Conservation (phyloP, 1,140 invertebrate genomes). For the Drosophila leontia region DNA sequence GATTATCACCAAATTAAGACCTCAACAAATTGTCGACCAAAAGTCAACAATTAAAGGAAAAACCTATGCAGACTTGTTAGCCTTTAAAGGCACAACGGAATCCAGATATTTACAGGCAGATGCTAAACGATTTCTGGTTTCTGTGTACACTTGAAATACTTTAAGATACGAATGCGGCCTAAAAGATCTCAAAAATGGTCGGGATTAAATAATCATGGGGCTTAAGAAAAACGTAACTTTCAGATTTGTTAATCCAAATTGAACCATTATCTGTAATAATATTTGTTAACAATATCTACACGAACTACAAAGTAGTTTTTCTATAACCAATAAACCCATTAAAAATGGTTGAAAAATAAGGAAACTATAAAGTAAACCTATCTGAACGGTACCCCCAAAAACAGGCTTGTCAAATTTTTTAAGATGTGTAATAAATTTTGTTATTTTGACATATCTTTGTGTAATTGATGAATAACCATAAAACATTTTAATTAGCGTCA, state of each 20-base stretch:
- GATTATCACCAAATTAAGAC: conserved; percentile 10
- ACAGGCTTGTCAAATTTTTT: neutral
- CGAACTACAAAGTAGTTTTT: neutral
- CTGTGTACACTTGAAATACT: conserved; percentile 2
- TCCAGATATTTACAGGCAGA: neutral
- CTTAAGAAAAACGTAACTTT: too few relatives aligned
- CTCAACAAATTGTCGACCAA: neutral
- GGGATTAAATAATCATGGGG: neutral
- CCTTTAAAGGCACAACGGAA: neutral
- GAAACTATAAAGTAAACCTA: neutral
- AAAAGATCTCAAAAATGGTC: neutral
- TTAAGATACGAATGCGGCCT: neutral
- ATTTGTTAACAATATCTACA: conserved; percentile 2
- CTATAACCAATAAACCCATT: conserved; percentile 3
- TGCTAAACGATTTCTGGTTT: conserved; percentile 10
- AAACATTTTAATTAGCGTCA: conserved; percentile 41
- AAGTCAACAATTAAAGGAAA: conserved; percentile 1
- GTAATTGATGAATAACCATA: conserved; percentile 26
- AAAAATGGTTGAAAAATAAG: conserved; percentile 7
- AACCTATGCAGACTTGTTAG: neutral
- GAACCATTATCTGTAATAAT: neutral
- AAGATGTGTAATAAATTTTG: conserved; percentile 23
- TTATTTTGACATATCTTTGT: conserved; percentile 1
- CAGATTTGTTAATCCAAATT: neutral
- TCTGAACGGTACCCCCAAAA: neutral